Conservation (phyloP, 2,888 invertebrate species). For the Drosophila histrio region DNA sequence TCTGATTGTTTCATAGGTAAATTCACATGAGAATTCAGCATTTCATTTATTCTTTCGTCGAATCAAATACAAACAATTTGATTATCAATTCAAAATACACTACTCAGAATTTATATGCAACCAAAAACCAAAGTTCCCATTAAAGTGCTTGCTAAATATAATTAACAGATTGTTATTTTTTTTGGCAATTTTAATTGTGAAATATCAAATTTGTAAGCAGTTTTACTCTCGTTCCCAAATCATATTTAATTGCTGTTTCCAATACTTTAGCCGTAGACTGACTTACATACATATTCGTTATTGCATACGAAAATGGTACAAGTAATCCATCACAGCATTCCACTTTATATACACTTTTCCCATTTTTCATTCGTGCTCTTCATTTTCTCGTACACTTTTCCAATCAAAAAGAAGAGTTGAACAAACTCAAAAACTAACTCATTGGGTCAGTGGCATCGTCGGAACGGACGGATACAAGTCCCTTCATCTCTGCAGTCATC, state of each 20-base stretch:
- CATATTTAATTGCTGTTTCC: not conserved
- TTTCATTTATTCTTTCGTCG: too few species aligned
- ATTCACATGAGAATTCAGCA: too few species aligned
- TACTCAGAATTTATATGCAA: too few species aligned
- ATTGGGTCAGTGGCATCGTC: constrained; percentile 74
- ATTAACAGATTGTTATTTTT: too few species aligned
- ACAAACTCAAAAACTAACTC: constrained; percentile 58
- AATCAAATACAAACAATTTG: too few species aligned
- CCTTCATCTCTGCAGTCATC: constrained; percentile 24
- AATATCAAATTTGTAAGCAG: not conserved
- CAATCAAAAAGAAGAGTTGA: constrained; percentile 40
- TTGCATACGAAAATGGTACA: not conserved
- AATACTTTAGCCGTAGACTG: not conserved
- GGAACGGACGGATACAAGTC: not conserved
- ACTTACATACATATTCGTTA: not conserved
- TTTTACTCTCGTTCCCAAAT: not conserved
- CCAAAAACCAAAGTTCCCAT: too few species aligned
- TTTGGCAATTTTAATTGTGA: too few species aligned
- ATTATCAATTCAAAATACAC: too few species aligned
- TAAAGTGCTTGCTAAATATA: too few species aligned
- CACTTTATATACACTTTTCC: not conserved
- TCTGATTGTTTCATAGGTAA: too few species aligned
- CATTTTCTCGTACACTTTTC: constrained; percentile 3
- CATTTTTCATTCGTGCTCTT: not conserved
- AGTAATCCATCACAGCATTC: not conserved